These are phyloP conservation scores for Petrolisthes manimaculis DNA, from an alignment of 2,888 invertebrate species.

Conservation along the genomic window DNA sequence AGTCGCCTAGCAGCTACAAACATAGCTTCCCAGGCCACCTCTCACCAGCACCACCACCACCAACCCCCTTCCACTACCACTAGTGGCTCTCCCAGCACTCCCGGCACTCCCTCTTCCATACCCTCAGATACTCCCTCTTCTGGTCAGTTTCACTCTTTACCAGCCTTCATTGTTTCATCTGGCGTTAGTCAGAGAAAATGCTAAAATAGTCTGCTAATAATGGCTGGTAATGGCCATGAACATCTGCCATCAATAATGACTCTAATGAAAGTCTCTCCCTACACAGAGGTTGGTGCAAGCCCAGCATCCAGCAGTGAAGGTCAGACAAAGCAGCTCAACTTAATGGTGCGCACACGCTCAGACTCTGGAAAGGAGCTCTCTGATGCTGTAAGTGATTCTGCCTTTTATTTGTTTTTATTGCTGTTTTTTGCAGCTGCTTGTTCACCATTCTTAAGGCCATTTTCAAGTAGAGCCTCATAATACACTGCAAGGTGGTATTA, in stretches of 20 bases:
- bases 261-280: neutral
- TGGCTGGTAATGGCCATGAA: too few relatives aligned
- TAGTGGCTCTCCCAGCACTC: slow-evolving; percentile 28
- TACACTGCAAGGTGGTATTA: too few relatives aligned
- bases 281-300: slow-evolving; percentile 42
- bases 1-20: slow-evolving; percentile 42
- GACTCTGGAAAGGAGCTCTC: slow-evolving; percentile 55
- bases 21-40: slow-evolving; percentile 24
- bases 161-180: neutral
- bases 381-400: slow-evolving; percentile 49
- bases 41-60: slow-evolving; percentile 29
- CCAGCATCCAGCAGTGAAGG: slow-evolving; percentile 43
- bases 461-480: too few relatives aligned
- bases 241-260: too few relatives aligned
- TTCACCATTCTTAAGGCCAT: too few relatives aligned
- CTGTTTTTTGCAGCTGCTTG: neutral
- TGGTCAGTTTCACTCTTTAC: neutral
- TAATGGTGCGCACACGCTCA: slow-evolving; percentile 56
- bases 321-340: slow-evolving; percentile 48
- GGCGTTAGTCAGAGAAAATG: neutral
- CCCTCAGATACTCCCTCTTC: slow-evolving; percentile 42
- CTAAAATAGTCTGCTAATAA: neutral
- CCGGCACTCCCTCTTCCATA: slow-evolving; percentile 43
- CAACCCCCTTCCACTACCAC: slow-evolving; percentile 23
- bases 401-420: neutral